Evolutionary conservation across 2,797 vertebrate genomes (phyloP).

Genomic region (Alexandromys oeconomus): DNA sequence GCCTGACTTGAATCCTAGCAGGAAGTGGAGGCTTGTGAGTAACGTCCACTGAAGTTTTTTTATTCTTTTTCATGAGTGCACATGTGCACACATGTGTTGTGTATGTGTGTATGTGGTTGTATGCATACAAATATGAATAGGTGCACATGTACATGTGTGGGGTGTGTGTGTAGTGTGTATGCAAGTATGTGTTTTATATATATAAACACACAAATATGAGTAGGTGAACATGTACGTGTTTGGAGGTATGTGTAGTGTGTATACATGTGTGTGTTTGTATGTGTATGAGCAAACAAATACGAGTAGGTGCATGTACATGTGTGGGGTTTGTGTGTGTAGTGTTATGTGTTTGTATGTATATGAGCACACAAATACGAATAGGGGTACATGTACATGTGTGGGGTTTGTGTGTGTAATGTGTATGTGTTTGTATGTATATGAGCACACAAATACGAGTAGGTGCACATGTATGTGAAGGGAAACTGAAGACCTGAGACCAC

Average conservation of each 20-base stretch:
- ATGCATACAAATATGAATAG: not conserved
- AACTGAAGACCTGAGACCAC: too few species aligned
- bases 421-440: too few species aligned
- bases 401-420: too few species aligned
- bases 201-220: too few species aligned
- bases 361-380: not conserved
- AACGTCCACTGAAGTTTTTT: not conserved
- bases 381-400: too few species aligned
- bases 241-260: not conserved
- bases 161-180: not conserved
- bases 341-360: not conserved
- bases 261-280: not conserved
- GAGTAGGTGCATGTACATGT: too few species aligned
- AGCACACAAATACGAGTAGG: too few species aligned
- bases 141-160: not conserved
- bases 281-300: not conserved
- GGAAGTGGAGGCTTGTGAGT: not conserved
- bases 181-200: too few species aligned
- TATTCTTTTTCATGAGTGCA: not conserved
- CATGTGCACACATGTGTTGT: not conserved
- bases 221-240: not conserved
- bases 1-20: not conserved
- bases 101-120: not conserved
- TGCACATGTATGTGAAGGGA: not conserved
- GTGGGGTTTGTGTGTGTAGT: not conserved